Conservation (phyloP, 2,888 invertebrate species). For the Erebia palarica region DNA sequence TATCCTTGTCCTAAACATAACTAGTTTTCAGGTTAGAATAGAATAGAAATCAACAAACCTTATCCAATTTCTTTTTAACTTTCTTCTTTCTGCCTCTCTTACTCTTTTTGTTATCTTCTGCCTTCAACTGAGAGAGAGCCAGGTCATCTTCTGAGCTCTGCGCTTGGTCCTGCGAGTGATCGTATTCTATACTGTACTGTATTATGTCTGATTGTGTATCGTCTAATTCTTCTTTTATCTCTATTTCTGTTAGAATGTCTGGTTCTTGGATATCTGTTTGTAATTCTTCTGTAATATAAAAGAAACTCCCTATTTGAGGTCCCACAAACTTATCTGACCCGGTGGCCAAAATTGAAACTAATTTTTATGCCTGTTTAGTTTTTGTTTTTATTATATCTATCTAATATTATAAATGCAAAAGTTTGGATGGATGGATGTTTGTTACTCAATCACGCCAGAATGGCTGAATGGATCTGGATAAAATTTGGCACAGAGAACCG, state of each 20-base stretch:
- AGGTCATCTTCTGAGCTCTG: constrained; percentile 65
- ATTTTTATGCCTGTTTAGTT: no score
- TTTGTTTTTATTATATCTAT: no score
- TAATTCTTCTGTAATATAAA: background rate
- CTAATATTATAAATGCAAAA: background rate
- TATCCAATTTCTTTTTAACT: constrained; percentile 26
- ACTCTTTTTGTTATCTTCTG: constrained; percentile 49
- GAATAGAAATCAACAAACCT: constrained; percentile 28
- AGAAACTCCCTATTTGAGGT: background rate
- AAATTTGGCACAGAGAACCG: no score
- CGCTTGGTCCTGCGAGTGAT: background rate
- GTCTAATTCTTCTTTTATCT: constrained; percentile 14
- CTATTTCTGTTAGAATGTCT: constrained; percentile 6
- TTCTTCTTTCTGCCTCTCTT: constrained; percentile 44
- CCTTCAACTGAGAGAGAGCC: constrained; percentile 61
- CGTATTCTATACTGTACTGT: constrained; percentile 3
- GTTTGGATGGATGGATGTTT: background rate
- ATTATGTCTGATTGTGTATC: background rate
- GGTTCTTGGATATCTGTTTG: background rate
- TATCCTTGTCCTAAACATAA: no score
- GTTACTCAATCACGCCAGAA: background rate
- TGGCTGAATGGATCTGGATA: no score
- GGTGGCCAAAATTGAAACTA: no score
- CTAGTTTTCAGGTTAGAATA: no score
- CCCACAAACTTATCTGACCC: no score